Base-by-base conservation (phyloP, 1,140 invertebrate genomes). In the Neodiprion virginianus region DNA sequence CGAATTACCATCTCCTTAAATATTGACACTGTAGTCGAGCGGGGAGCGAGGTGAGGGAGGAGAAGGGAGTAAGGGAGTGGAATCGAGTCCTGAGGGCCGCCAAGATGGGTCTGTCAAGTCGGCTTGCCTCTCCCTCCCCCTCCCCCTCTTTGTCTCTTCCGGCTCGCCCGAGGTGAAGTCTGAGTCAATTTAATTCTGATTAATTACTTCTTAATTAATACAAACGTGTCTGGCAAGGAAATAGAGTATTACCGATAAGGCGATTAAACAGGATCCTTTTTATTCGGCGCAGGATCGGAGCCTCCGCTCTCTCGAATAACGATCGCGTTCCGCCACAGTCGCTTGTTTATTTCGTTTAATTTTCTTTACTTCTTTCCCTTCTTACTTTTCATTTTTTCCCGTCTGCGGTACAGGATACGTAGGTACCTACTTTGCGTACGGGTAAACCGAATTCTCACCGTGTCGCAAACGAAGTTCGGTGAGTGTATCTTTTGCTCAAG, bases 151-250 rank as follows among this genome's bases (percentile, higher is more conserved):
- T 69, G 23, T 47, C 72, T 66, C 61, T n/a, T 40, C 69, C 49
- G 66, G 68, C 61, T 70, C 48, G 71, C 67, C 53, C 53, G 11
- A 14, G 53, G 53, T 12, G 53, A 61, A 78, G 74, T 77, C 76
- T 75, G 69, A 76, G 77, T 74, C 73, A 75, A 78, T 81, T 82
- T 83, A 78, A 82, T 84, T 78, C 78, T 79, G 78, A 82, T 84
- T 81, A 80, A 78, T 77, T 77, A 80, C 73, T 70, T 75, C 79
- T 78, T 79, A 82, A 84, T 83, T 83, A 84, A 84, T 79, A 81
- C 74, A 78, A 82, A 81, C 76, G 76, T 72, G 69, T 14, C 17
- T 71, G 47, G 70, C 53, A 61, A 61, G 53, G 53, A 61, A 61
- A 61, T 61, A 61, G 53, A 12, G 53, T 61, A 61, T 61, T 61